These are phyloP conservation scores for Eupeodes luniger DNA, from an alignment of 2,888 invertebrate species.

Conservation along the genomic window DNA sequence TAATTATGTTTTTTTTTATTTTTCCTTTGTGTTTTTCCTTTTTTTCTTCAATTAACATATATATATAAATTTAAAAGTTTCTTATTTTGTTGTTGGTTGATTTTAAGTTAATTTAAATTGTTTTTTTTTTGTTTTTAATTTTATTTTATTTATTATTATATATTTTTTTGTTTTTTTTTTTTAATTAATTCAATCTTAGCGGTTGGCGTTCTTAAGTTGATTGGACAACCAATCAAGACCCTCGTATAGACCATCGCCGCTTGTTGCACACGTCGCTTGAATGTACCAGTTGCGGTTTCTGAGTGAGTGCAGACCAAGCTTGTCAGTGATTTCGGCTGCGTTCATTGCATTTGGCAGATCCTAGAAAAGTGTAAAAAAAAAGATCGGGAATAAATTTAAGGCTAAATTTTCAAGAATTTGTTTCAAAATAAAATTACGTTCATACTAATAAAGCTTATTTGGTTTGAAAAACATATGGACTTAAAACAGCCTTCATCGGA, in stretches of 20 bases:
- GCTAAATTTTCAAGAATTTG: too few species aligned
- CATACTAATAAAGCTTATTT: too few species aligned
- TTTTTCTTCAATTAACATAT: constrained; percentile 77
- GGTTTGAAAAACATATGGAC: too few species aligned
- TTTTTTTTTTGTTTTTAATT: constrained; percentile 66
- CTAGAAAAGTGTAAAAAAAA: constrained; percentile 84
- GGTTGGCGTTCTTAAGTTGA: constrained; percentile 99
- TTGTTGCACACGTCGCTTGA: constrained; percentile 99
- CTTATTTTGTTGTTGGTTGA: constrained; percentile 77
- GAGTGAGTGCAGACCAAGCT: constrained; percentile 98
- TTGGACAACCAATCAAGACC: constrained; percentile 99
- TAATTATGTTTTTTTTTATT: constrained; percentile 32
- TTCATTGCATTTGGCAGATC: constrained; percentile 99
- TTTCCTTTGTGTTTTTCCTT: constrained; percentile 72
- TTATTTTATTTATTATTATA: constrained; percentile 79
- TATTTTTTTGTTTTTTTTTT: constrained; percentile 77
- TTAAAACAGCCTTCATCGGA: too few species aligned
- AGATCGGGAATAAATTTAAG: too few species aligned
- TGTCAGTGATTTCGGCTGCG: constrained; percentile 99
- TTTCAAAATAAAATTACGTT: too few species aligned
- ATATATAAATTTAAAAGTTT: constrained; percentile 78
- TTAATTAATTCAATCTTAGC: constrained; percentile 87
- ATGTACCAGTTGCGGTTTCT: constrained; percentile 99
- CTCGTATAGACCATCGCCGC: constrained; percentile 99
- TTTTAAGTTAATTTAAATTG: constrained; percentile 75